Conservation (phyloP, 2,888 invertebrate genomes). For the Myopa tessellatipennis region DNA sequence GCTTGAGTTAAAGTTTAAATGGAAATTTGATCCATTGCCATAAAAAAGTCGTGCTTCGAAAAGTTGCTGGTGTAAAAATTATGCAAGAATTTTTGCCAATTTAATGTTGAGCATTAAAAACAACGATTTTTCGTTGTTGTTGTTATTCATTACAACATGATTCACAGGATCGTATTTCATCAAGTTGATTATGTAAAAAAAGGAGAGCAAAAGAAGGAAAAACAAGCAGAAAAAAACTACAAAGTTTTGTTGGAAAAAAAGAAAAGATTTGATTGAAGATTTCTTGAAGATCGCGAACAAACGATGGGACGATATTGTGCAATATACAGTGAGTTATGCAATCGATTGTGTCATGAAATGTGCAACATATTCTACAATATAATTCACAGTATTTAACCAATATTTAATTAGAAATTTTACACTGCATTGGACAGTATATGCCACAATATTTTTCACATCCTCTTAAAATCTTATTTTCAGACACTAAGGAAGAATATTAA, state of each 20-base stretch:
- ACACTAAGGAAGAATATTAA: too few relatives aligned
- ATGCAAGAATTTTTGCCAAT: slow-evolving; percentile 32
- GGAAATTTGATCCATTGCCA: slow-evolving; percentile 31
- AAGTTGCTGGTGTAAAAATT: slow-evolving; percentile 26
- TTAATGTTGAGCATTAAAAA: not conserved
- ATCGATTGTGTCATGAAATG: not conserved
- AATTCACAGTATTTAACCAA: too few relatives aligned
- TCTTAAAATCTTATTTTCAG: not conserved
- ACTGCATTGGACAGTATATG: too few relatives aligned
- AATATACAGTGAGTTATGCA: not conserved
- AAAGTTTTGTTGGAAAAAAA: too few relatives aligned
- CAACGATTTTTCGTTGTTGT: not conserved
- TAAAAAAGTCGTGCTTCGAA: slow-evolving; percentile 20
- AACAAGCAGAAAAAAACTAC: too few relatives aligned
- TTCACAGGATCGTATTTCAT: slow-evolving; percentile 23
- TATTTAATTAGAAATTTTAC: too few relatives aligned
- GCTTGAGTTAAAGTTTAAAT: not conserved
- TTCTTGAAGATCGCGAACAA: too few relatives aligned
- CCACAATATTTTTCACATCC: not conserved
- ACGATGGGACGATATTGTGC: not conserved
- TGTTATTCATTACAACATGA: not conserved
- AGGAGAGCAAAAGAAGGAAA: not conserved
- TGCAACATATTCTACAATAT: too few relatives aligned
- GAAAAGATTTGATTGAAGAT: too few relatives aligned
- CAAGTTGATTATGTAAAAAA: slow-evolving; percentile 17